These are phyloP conservation scores for Virgularia gustaviana DNA, from an alignment of 92 coral and sea anemone genomes.

Conservation along the genomic window DNA sequence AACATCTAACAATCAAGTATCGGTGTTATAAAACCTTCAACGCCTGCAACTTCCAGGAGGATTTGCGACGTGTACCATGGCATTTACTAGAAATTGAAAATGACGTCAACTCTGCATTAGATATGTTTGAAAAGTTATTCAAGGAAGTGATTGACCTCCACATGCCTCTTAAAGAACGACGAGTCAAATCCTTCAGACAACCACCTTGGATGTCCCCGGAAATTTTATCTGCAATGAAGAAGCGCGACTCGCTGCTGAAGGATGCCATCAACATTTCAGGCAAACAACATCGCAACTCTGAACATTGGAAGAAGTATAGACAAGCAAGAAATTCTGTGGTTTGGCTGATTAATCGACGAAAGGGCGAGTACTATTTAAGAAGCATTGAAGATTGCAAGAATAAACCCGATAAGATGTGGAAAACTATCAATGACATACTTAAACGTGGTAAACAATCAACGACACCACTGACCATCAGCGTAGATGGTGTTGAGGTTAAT, in stretches of 20 bases:
- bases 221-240: background rate
- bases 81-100: constrained; percentile 6
- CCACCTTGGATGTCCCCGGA: constrained; percentile 27
- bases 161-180: constrained; percentile 1
- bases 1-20: constrained; percentile 29
- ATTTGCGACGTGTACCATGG: constrained; percentile 24
- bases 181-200: constrained; percentile 16
- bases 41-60: background rate
- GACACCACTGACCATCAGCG: background rate
- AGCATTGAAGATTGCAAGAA: background rate
- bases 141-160: constrained; percentile 5
- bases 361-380: background rate
- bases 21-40: constrained; percentile 29
- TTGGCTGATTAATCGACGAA: constrained; percentile 14
- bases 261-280: background rate
- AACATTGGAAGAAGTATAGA: constrained; percentile 14
- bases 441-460: constrained; percentile 23
- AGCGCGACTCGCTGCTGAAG: constrained; percentile 24
- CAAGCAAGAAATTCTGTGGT: constrained; percentile 1
- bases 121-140: constrained; percentile 20
- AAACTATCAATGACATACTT: background rate
- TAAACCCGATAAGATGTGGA: constrained; percentile 3
- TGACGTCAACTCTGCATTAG: constrained; percentile 34
- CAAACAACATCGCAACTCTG: background rate
- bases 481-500: background rate